phyloP scores from a whole-genome alignment of 2,888 invertebrate species.

The Aphrophora alni region DNA sequence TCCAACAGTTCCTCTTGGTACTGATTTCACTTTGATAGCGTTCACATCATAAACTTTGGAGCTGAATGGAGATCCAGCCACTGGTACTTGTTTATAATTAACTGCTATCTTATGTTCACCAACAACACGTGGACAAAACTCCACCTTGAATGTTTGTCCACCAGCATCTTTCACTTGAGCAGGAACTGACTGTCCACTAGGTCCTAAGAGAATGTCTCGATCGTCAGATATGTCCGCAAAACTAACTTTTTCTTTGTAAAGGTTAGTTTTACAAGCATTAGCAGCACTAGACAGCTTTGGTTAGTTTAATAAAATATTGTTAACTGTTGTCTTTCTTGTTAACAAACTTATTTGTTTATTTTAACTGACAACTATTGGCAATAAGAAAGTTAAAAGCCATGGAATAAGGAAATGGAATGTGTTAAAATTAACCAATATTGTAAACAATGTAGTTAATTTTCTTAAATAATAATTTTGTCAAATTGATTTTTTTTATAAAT shows the following conservation, averaged over 20 bases:
- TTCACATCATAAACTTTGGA: conserved; percentile 95
- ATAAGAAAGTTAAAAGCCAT: background rate
- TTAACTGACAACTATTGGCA: background rate
- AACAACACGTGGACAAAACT: conserved; percentile 89
- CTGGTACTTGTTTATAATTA: conserved; percentile 73
- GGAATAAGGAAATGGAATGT: background rate
- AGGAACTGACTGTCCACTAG: conserved; percentile 88
- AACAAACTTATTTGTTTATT: background rate
- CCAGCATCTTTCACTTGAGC: conserved; percentile 87
- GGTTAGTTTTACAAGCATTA: conserved; percentile 4
- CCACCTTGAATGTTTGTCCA: conserved; percentile 82
- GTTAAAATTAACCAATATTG: background rate
- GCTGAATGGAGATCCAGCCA: conserved; percentile 92
- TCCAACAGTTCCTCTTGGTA: conserved; percentile 85
- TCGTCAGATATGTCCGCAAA: background rate
- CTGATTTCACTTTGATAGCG: conserved; percentile 93
- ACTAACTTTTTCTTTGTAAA: background rate
- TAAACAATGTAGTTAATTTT: too few species aligned
- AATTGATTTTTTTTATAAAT: too few species aligned
- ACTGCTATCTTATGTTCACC: conserved; percentile 92
- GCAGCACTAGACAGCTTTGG: background rate
- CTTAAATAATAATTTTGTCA: too few species aligned
- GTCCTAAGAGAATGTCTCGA: conserved; percentile 68
- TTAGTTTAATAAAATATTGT: background rate
- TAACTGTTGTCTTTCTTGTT: background rate